Evolutionary conservation across 2,888 invertebrate species (phyloP).

Genomic region (Polyommatus iphigenia): DNA sequence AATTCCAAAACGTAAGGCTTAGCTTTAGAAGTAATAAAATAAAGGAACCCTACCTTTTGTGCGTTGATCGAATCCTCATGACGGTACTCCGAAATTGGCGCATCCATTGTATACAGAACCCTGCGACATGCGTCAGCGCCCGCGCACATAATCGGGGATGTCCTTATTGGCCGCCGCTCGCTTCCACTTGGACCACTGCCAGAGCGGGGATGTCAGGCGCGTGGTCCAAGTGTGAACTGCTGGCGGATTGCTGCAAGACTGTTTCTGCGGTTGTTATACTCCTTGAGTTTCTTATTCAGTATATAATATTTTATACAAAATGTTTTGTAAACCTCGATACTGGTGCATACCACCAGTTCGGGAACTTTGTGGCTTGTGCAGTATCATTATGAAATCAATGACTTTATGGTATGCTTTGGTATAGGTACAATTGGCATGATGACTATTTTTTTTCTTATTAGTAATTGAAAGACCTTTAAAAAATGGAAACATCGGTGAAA

Average conservation of each 20-base stretch:
- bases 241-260: background rate
- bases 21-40: background rate
- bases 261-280: too few relatives aligned
- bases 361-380: too few relatives aligned
- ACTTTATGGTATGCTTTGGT: too few relatives aligned
- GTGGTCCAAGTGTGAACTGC: background rate
- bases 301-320: too few relatives aligned
- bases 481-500: too few relatives aligned
- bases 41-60: background rate
- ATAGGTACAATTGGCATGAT: too few relatives aligned
- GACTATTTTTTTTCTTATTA: too few relatives aligned
- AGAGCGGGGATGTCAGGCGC: background rate
- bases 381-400: too few relatives aligned
- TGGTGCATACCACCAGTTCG: too few relatives aligned
- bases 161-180: constrained; percentile 1
- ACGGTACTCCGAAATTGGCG: background rate
- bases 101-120: background rate
- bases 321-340: too few relatives aligned
- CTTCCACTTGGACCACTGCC: constrained; percentile 6
- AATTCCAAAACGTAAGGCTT: background rate
- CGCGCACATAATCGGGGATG: background rate
- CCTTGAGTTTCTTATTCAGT: too few relatives aligned
- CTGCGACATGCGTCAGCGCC: constrained; percentile 1
- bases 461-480: too few relatives aligned
- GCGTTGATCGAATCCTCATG: background rate